Conservation (phyloP, 2,113 vertebrate species). For the Upupa epops region DNA sequence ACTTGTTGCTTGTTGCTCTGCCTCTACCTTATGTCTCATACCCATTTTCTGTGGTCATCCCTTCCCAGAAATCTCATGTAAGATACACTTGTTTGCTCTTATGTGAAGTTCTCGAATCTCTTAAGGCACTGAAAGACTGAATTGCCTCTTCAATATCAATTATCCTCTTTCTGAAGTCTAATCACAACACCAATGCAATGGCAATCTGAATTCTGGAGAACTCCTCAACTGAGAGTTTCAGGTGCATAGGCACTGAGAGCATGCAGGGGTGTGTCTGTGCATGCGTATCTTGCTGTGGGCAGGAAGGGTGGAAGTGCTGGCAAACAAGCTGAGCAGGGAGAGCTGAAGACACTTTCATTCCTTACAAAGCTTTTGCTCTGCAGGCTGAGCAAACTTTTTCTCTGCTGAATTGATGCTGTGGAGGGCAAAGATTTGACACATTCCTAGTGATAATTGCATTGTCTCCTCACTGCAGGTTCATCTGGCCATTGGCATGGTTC, state of each 20-base stretch:
- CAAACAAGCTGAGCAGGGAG: not conserved
- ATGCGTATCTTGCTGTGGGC: not conserved
- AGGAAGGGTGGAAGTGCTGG: not conserved
- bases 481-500: slow-evolving; percentile 14
- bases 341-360: not conserved
- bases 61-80: not conserved
- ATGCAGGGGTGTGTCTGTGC: not conserved
- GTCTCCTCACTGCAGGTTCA: slow-evolving; percentile 37
- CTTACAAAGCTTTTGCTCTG: not conserved
- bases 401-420: not conserved
- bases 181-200: too few species aligned
- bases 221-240: not conserved
- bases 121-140: not conserved
- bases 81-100: not conserved
- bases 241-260: not conserved
- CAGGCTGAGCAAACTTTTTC: not conserved
- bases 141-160: not conserved
- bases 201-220: not conserved
- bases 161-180: not conserved
- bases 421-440: not conserved
- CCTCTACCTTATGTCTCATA: not conserved
- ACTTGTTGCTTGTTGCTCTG: not conserved
- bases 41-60: not conserved
- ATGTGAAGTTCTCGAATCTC: not conserved
- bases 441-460: slow-evolving; percentile 4